Base-by-base conservation (phyloP, 2,797 vertebrate genomes). In the Gambelia wislizenii region DNA sequence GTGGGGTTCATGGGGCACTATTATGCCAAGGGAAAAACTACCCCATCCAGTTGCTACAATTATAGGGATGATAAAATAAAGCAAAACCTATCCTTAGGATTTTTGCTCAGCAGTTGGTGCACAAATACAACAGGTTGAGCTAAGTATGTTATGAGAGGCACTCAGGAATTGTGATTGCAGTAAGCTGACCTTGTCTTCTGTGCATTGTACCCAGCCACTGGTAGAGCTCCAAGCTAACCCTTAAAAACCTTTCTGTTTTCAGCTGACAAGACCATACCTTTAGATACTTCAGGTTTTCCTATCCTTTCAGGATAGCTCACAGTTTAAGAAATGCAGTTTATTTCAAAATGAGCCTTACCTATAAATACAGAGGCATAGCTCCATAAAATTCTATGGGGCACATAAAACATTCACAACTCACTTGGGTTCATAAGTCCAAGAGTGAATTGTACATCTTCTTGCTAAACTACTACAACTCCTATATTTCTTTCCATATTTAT, bases 341-440 rank as follows among this genome's bases (percentile, higher is more conserved):
- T 54, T 84, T 67, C 61, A n/a, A 67, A 84, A 69, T 22, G 18
- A 69, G 33, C 59, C 47, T 69, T 76, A 25, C 59, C 44, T 69
- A 89, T 89, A 89, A 77, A 69, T 42, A 84, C 16, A 42, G 47
- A 77, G 47, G 27, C 59, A 49, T 69, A 22, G n/a, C 74, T 69
- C 47, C 1, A 52, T 78, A 77, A 89, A 84, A 78, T 84, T 84
- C 59, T 89, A 84, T 89, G 87, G 27, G 81, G 54, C 25, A 16
- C 74, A 77, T 89, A 84, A 84, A 88, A n/a, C 52, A 69, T 77
- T 70, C 59, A 84, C 61, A 69, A 44, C 74, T 69, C 56, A 42
- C 72, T 78, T 84, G 72, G 61, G 47, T 83, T 77, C 33, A 33
- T 69, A 84, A 78, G 72, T 39, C 59, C 42, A 78, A 33, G 27